phyloP scores from a whole-genome alignment of 2,888 invertebrate genomes.

The Eudasyphora cyanicolor region DNA sequence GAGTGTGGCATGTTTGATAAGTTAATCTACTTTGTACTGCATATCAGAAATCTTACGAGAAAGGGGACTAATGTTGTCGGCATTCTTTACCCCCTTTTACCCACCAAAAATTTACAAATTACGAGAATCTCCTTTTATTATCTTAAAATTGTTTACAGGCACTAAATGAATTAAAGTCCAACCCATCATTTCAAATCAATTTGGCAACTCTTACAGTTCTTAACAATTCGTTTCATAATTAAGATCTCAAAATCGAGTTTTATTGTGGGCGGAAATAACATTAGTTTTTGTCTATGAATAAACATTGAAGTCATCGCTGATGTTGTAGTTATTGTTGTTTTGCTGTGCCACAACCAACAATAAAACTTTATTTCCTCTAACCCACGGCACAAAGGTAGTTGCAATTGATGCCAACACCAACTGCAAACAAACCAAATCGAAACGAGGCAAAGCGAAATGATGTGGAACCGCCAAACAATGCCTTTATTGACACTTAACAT shows the following conservation, averaged over 20 bases:
- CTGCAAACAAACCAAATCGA: conserved; percentile 17
- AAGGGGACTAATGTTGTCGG: no score
- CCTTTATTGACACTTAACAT: conserved; percentile 63
- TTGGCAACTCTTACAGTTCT: conserved; percentile 28
- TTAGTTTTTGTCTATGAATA: neutral
- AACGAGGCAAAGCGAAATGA: neutral
- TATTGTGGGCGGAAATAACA: conserved; percentile 44
- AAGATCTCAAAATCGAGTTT: conserved; percentile 51
- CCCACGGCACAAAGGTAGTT: conserved; percentile 27
- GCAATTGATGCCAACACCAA: conserved; percentile 53
- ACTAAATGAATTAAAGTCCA: no score
- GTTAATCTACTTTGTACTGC: no score
- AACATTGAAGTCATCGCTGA: conserved; percentile 4
- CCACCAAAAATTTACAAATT: no score
- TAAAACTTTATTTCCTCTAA: conserved; percentile 48
- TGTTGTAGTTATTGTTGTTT: conserved; percentile 22
- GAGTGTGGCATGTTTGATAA: no score
- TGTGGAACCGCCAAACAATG: conserved; percentile 42
- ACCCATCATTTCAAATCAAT: neutral
- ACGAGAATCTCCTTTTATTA: no score
- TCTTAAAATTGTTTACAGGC: no score
- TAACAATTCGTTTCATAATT: conserved; percentile 46
- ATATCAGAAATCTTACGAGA: no score
- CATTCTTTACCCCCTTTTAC: no score
- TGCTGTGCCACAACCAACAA: conserved; percentile 32